Base-by-base conservation (phyloP, 2,888 invertebrate genomes). In the Sylvicola cinctus region DNA sequence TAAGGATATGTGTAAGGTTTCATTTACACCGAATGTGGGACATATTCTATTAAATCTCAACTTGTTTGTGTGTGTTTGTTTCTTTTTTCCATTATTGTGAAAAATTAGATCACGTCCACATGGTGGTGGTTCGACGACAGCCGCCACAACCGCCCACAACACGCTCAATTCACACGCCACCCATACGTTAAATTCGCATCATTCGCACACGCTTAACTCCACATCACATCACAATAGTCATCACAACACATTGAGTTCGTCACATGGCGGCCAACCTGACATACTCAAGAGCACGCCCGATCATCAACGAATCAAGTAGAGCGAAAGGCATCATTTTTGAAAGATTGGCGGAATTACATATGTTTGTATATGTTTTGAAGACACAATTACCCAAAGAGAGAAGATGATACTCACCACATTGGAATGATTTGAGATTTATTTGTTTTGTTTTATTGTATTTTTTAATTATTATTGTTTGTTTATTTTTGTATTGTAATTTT, bases 251-350 rank as follows among this genome's bases (percentile, higher is more conserved):
- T 46, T 56, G 40, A 56, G 50, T 31, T 58, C 58, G 3, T 46
- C 50, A 13, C 53, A 54, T 36, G 51, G 67, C 40, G 73, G 70
- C 16, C 31, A 81, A 51, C 84, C 84, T 3, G 84, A 84, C 50
- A 81, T 84, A 44, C 56, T 84, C 29, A 84, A 84, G 51, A 81
- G 83, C 11, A 84, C 83, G 3, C 84, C 84, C 6, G 84, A 84
- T 52, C 84, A 83, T 51, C 75, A 75, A 52, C 56, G 65, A 43
- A 46, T 58, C 10, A 69, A 63, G 45, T 62, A 62, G 28, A 62
- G n/a, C n/a, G n/a, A n/a, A n/a, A n/a, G n/a, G n/a, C n/a, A n/a
- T n/a, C n/a, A n/a, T n/a, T n/a, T n/a, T n/a, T n/a, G n/a, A n/a
- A n/a, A n/a, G n/a, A n/a, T n/a, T n/a, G n/a, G n/a, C n/a, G n/a